Conservation (phyloP, 2,888 invertebrate genomes). For the Dyspetes luteomarginatus region DNA sequence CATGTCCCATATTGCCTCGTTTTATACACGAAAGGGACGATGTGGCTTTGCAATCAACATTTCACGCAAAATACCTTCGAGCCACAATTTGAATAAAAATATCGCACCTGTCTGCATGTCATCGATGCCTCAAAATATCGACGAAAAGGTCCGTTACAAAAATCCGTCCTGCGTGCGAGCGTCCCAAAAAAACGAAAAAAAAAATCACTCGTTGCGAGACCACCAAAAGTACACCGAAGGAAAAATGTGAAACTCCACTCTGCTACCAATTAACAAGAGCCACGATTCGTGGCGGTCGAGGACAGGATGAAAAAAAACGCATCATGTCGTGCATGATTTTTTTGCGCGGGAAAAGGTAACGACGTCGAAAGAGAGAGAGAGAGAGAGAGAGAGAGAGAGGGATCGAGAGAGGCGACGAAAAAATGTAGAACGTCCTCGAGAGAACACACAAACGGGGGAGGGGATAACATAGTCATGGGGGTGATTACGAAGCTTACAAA, state of each 20-base stretch:
- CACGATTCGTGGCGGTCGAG: conserved; percentile 71
- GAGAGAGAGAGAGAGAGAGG: conserved; percentile 47
- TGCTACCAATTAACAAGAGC: conserved; percentile 79
- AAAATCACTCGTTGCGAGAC: conserved; percentile 31
- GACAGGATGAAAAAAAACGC: conserved; percentile 49
- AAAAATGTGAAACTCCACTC: conserved; percentile 44
- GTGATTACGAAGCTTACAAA: conserved; percentile 33
- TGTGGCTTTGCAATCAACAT: not conserved
- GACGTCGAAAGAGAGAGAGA: conserved; percentile 63
- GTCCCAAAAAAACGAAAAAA: conserved; percentile 28
- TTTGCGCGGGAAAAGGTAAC: conserved; percentile 69
- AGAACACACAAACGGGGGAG: conserved; percentile 7
- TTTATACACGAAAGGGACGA: not conserved
- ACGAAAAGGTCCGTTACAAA: not conserved
- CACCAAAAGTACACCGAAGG: conserved; percentile 9
- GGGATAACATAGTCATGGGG: conserved; percentile 17
- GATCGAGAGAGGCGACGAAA: conserved; percentile 41
- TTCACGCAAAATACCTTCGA: too few relatives aligned
- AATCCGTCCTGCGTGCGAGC: not conserved
- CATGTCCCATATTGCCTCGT: not conserved
- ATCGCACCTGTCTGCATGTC: not conserved
- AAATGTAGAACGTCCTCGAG: conserved; percentile 41
- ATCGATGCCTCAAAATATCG: not conserved
- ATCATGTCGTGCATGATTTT: conserved; percentile 24
- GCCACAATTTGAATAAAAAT: too few relatives aligned